Base-by-base conservation (phyloP, 2,888 invertebrate species). In the Tachina grossa region DNA sequence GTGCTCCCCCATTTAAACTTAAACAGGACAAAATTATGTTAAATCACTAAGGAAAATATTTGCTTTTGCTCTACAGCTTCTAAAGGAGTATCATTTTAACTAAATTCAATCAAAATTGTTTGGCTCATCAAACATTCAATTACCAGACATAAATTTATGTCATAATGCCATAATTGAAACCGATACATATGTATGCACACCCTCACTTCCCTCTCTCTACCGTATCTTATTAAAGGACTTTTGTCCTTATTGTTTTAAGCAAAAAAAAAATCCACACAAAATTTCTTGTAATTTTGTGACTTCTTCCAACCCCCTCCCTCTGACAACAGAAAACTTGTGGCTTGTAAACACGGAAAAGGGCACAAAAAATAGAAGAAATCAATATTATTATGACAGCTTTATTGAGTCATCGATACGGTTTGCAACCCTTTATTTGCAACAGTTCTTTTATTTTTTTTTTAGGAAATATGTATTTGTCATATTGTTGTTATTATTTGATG, bases 81-180 rank as follows among this genome's bases (percentile, higher is more conserved):
- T 19, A 89, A 88, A 41, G 47, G 31, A 43, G 85, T 49, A 76
- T 74, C 68, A 83, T 79, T 83, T 83, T 71, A 72, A 76, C 66
- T 80, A 80, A 90, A 90, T 91, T 91, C 91, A 91, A 91, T 91
- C 91, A 91, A 91, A 91, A 91, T 90, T 90, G 89, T 90, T 90
- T 90, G 90, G 89, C 88, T 89, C 91, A 91, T 91, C 91, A 91
- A 90, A 89, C 91, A 91, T 89, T 89, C 91, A 91, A 91, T 90
- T 90, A 90, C 89, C 88, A 88, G 89, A 89, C 87, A 90, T 90
- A 89, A 88, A 90, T 90, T 88, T 86, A 84, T 87, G 83, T 85
- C 83, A 85, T 83, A 80, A 88, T 80, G 74, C 49, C 79, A 72
- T 87, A 81, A 81, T 81, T 81, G 81, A 53, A 81, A 75, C 68